A percentile compares a stretch with the other conserved stretches of the same genome.
phyloP scores from a whole-genome alignment of 2,888 invertebrate species.

The Aricia artaxerxes region DNA sequence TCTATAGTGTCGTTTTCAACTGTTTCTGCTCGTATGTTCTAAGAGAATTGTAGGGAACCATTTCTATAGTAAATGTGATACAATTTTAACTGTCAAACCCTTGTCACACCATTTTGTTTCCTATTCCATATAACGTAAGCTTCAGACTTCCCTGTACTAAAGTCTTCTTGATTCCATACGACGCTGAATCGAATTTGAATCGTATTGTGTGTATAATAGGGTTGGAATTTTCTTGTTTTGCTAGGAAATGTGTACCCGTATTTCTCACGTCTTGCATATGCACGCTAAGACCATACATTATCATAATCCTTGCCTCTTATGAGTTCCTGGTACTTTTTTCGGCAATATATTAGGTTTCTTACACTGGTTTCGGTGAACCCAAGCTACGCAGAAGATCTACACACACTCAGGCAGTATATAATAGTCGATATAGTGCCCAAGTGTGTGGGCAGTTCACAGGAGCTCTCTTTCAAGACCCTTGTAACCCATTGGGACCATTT shows the following conservation, averaged over 20 bases:
- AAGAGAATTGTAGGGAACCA: neutral
- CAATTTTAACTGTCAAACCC: neutral
- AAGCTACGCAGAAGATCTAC: too few relatives aligned
- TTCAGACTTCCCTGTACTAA: neutral
- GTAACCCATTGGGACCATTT: too few relatives aligned
- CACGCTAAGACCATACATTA: constrained; percentile 9
- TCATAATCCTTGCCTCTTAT: neutral
- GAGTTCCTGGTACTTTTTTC: neutral
- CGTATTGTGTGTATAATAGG: neutral
- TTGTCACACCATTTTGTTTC: neutral
- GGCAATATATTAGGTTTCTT: neutral
- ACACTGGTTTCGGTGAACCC: neutral
- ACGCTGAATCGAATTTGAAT: neutral
- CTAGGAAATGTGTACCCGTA: neutral
- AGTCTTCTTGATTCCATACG: neutral
- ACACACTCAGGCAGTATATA: too few relatives aligned
- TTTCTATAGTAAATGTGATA: neutral
- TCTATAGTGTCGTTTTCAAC: neutral
- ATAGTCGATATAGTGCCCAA: too few relatives aligned
- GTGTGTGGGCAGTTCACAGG: too few relatives aligned
- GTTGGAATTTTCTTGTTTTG: neutral
- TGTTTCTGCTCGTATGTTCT: neutral
- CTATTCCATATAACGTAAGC: neutral
- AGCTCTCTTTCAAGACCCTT: too few relatives aligned
- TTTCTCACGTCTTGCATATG: constrained; percentile 16